Evolutionary conservation across 2,113 vertebrate species (phyloP), one percentile per base, ranked within the genome.

Genomic region (Bostrychus sinensis): DNA sequence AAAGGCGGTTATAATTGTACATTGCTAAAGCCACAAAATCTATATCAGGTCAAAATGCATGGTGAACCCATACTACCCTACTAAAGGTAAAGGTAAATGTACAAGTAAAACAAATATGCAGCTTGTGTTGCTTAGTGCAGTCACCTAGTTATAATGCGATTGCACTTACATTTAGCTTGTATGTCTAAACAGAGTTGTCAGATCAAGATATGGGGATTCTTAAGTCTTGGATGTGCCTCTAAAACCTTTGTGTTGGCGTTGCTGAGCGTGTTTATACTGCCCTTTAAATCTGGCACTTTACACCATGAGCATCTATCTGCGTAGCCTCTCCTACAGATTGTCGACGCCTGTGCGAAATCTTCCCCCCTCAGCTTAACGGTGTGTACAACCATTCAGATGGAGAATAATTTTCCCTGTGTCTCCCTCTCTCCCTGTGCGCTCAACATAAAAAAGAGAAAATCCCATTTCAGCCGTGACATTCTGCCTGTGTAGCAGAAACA

Each of bases 381-480:
- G 62, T 81, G 80, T 69, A 76, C 63, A 72, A 75, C 60, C 51
- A 80, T 81, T 84, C 76, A 81, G 63, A 83, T 51, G 38, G 58
- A 70, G 71, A 84, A 67, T 74, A 14, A 60, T 78, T 77, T 75
- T 67, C 62, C 43, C 57, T 65, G 39, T 16, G 17, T 28, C 46
- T 66, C 42, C 17, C 48, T 20, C 60, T 28, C 59, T 4, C 68
- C 60, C 62, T 48, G 23, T 72, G 80, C 58, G 55, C 72, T 82
- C 63, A 68, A 82, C 75, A 79, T 75, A 82, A 88, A 83, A 48
- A 81, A 82, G 75, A 70, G 83, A 85, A 82, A 86, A 88, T 88
- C 85, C 80, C 75, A 85, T 88, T 85, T 85, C 75, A 84, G 75
- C 85, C 46, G 59, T 83, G 83, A 87, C 86, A 86, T 84, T 89